These are phyloP conservation scores for Anguilla pacifica DNA, from an alignment of 2,797 vertebrate genomes.

Conservation along the genomic window DNA sequence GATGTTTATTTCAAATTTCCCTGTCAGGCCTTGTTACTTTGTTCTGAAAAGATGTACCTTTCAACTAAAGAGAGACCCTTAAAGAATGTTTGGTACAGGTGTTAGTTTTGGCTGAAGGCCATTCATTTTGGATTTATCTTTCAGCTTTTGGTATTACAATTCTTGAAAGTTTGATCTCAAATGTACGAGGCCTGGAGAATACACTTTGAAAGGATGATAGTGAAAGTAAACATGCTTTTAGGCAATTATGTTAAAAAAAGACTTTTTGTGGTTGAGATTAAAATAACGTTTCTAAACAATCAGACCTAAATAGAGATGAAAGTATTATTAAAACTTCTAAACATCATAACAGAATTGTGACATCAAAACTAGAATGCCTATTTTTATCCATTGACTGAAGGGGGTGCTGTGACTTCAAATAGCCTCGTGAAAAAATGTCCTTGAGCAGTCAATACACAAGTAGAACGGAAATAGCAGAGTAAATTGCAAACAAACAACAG, in stretches of 20 bases:
- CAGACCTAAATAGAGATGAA: background rate
- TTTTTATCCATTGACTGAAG: slow-evolving; percentile 19
- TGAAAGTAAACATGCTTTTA: background rate
- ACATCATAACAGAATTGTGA: background rate
- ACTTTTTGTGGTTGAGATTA: background rate
- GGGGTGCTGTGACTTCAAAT: slow-evolving; percentile 35
- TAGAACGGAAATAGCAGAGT: background rate
- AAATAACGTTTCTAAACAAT: background rate
- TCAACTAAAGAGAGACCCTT: background rate
- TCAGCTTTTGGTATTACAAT: background rate
- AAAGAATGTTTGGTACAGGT: background rate
- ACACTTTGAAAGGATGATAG: background rate
- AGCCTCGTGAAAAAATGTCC: background rate
- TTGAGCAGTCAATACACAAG: background rate
- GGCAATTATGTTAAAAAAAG: background rate
- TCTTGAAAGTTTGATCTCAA: background rate
- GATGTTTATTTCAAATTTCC: background rate
- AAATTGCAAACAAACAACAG: background rate
- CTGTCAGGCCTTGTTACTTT: background rate
- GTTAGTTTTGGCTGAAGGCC: background rate
- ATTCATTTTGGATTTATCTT: background rate
- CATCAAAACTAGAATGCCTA: no score
- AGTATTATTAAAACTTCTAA: background rate
- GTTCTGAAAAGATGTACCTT: background rate
- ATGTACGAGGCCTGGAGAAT: background rate